Base-by-base conservation (phyloP, 1,140 invertebrate species). In the Zaprionus nigranus region DNA sequence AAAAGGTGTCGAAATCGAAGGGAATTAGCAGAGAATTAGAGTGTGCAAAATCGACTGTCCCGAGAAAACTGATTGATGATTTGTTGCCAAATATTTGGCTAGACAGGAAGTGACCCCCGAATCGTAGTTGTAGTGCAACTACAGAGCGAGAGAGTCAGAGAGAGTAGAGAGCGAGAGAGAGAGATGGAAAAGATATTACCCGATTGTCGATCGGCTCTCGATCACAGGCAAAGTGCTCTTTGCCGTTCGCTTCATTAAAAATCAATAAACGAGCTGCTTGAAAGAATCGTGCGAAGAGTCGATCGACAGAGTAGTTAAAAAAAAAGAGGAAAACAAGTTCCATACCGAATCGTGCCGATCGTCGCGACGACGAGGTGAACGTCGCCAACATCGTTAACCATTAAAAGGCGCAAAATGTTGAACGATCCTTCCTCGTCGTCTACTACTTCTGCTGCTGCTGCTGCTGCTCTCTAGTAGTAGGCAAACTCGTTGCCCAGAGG, bases 171-270 rank as follows among this genome's bases (percentile, higher is more conserved):
- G 12, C 0, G 7, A 30, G 28, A 30, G 30, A 34, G 30, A 34
- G 30, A 34, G 30, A 34, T 3, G 2, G 30, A 34, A 12, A 12
- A 49, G 1, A 20, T 7, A 9, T 49, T 20, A 20, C 13, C 51
- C 26, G 53, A 56, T 7, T n/a, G 26, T 26, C 26, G 53, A 30
- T 28, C 22, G 53, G 3, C 17, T 26, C 24, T 15, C 15, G 51
- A 54, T 54, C 51, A 62, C 49, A 61, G 40, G 63, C 57, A 77
- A 73, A 76, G 46, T 69, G 65, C 68, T 74, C 65, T 66, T 74
- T 88, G 71, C 73, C 81, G 69, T 78, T 79, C 56, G 88, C 79
- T 91, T 91, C 84, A 91, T 91, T 91, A 88, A 91, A 88, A 91
- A 91, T 87, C 87, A 91, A 91, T 87, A 91, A 91, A 91, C 78